These are phyloP conservation scores for Andrena fulva DNA, from an alignment of 2,888 invertebrate genomes.

Conservation along the genomic window DNA sequence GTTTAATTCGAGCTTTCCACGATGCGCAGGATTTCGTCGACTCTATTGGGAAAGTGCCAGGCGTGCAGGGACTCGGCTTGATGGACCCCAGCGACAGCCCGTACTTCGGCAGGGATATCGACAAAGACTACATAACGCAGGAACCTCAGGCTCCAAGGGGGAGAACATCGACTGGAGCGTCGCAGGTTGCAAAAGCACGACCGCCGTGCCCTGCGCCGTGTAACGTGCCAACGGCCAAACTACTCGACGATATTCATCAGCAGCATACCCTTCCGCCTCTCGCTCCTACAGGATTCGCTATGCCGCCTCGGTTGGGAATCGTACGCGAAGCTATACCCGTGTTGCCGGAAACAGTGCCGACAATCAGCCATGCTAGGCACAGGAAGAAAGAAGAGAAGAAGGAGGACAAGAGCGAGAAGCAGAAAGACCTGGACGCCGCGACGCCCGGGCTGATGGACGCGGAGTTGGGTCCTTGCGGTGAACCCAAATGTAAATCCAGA, in stretches of 20 bases:
- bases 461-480: slow-evolving; percentile 75
- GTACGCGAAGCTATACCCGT: slow-evolving; percentile 73
- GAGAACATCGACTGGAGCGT: not conserved
- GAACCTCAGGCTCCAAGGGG: slow-evolving; percentile 23
- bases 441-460: slow-evolving; percentile 31
- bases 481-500: slow-evolving; percentile 73
- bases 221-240: slow-evolving; percentile 43
- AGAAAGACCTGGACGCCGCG: slow-evolving; percentile 54
- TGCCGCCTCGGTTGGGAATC: slow-evolving; percentile 71
- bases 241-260: slow-evolving; percentile 19
- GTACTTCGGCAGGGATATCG: slow-evolving; percentile 72
- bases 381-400: slow-evolving; percentile 61
- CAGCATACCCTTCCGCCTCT: slow-evolving; percentile 41
- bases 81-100: slow-evolving; percentile 80
- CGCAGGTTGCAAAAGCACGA: not conserved
- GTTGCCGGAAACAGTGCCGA: slow-evolving; percentile 59
- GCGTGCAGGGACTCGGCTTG: slow-evolving; percentile 78
- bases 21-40: slow-evolving; percentile 81
- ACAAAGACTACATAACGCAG: slow-evolving; percentile 45
- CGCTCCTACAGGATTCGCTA: slow-evolving; percentile 6
- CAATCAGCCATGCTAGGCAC: slow-evolving; percentile 10
- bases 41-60: slow-evolving; percentile 77
- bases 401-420: slow-evolving; percentile 58
- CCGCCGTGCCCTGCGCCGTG: slow-evolving; percentile 66
- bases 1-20: slow-evolving; percentile 75